Conservation (phyloP, 2,888 invertebrate genomes). For the Tipula helvola region DNA sequence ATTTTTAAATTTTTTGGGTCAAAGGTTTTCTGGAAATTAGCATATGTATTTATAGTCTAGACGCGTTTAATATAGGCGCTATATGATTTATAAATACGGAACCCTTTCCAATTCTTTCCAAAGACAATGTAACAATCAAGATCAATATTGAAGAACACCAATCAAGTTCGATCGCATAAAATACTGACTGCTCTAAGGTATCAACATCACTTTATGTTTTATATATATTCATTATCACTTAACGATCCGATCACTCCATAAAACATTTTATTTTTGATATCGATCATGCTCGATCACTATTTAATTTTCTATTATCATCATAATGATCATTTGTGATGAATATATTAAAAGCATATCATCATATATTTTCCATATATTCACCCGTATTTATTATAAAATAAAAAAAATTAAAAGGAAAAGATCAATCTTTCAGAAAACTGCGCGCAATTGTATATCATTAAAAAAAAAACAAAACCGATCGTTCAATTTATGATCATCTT, state of each 20-base stretch:
- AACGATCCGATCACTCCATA: background rate
- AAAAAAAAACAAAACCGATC: background rate
- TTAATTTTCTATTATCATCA: background rate
- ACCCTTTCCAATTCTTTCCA: no score
- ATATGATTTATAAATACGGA: no score
- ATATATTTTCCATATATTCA: background rate
- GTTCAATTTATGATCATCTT: background rate
- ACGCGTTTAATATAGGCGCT: background rate
- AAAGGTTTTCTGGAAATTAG: background rate
- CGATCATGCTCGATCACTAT: background rate
- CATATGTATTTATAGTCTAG: background rate
- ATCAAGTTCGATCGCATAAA: background rate
- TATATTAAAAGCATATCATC: background rate
- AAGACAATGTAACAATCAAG: no score
- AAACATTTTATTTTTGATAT: background rate
- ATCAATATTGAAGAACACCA: no score
- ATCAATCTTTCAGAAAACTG: background rate
- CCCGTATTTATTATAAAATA: background rate
- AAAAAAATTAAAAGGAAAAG: background rate
- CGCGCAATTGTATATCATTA: background rate
- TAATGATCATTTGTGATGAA: background rate
- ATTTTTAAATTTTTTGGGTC: background rate
- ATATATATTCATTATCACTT: background rate
- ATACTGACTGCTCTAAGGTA: background rate
- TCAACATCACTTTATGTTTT: background rate